A percentile compares a stretch with the other conserved stretches of the same genome.
Conservation (phyloP, 2,113 vertebrate species). For the Callipepla squamata region DNA sequence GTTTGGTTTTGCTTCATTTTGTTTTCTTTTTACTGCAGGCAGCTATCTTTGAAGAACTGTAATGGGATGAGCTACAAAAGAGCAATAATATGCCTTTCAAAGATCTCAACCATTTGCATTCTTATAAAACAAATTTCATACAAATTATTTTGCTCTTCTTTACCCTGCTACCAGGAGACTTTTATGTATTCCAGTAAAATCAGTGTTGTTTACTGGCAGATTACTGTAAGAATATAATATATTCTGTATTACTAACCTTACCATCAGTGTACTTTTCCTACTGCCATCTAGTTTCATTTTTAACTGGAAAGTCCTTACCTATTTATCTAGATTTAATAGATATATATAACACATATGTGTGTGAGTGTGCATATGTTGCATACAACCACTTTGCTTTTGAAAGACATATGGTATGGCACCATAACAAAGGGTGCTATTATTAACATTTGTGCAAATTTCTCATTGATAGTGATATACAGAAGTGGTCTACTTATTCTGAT, state of each 20-base stretch:
- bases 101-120: background rate
- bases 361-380: background rate
- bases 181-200: background rate
- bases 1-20: no score
- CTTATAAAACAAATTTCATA: background rate
- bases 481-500: background rate
- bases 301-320: background rate
- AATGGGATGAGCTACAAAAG: background rate
- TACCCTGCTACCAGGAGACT: background rate
- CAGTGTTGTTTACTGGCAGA: background rate
- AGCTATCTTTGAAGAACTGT: background rate
- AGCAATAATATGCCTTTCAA: background rate
- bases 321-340: background rate
- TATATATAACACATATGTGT: no score
- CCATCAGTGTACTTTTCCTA: background rate
- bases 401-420: background rate
- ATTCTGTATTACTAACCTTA: slow-evolving; percentile 30
- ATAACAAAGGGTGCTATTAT: background rate
- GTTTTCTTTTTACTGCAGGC: background rate
- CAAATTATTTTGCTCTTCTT: background rate
- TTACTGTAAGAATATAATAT: slow-evolving; percentile 6
- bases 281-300: background rate
- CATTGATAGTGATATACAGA: background rate
- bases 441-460: background rate
- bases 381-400: background rate